phyloP scores from a whole-genome alignment of 2,113 vertebrate genomes.

The Cygnus buccinator region DNA sequence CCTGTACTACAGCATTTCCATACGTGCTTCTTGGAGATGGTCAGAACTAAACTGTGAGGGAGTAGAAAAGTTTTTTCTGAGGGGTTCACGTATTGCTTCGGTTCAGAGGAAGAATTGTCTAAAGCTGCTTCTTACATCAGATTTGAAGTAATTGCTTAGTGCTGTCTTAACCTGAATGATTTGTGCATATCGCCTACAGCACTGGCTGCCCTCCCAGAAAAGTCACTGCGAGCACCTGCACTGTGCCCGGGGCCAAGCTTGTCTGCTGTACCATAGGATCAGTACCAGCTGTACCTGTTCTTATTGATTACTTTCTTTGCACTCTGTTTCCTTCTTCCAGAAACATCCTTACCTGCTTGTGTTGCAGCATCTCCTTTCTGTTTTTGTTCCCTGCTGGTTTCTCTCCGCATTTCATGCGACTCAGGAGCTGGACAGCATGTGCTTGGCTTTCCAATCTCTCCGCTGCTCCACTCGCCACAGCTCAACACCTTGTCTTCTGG shows the following conservation, averaged over 20 bases:
- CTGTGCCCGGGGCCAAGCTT: not conserved
- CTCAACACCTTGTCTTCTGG: not conserved
- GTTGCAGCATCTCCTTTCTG: not conserved
- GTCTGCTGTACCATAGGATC: not conserved
- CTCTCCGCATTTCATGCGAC: fast-evolving
- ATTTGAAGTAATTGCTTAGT: not conserved
- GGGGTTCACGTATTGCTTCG: not conserved
- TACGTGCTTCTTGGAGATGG: fast-evolving
- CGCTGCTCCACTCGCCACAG: not conserved
- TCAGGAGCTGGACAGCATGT: not conserved
- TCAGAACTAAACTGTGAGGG: not conserved
- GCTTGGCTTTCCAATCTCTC: not conserved
- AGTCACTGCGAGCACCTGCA: not conserved
- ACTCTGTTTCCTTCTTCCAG: not conserved
- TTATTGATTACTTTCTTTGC: not conserved
- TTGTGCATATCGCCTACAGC: not conserved
- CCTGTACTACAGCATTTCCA: not conserved
- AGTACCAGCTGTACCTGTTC: fast-evolving
- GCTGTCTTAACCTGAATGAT: not conserved
- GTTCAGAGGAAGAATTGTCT: not conserved
- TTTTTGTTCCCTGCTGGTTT: not conserved
- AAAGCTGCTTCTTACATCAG: not conserved
- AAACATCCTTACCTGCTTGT: not conserved
- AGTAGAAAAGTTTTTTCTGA: not conserved
- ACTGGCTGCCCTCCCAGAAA: not conserved